Percentiles rank a stretch among this genome's conserved stretches.
Conservation (phyloP, 92 coral and sea anemone genomes). For the Porites lobata region DNA sequence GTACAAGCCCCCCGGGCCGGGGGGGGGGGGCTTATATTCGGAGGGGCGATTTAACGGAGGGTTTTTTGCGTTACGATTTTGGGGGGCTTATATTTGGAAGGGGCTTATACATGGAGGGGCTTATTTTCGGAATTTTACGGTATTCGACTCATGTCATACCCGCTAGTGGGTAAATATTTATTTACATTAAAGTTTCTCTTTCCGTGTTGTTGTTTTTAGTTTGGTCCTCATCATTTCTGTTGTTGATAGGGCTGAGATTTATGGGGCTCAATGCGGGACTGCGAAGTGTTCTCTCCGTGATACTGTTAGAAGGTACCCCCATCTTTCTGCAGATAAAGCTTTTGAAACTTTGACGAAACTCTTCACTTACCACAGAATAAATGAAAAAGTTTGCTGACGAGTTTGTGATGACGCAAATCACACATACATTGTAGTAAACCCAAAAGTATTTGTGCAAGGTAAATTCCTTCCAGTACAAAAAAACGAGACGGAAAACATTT, state of each 20-base stretch:
- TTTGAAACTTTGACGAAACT: constrained; percentile 65
- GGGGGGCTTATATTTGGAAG: no score
- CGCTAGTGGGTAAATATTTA: no score
- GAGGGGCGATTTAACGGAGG: no score
- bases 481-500: constrained; percentile 45
- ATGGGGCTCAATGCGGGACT: constrained; percentile 20
- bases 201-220: not conserved
- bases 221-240: constrained; percentile 12
- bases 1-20: no score
- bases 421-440: constrained; percentile 62
- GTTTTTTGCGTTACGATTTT: no score
- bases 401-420: constrained; percentile 62
- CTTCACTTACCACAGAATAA: constrained; percentile 72
- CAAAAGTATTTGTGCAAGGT: constrained; percentile 43
- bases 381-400: constrained; percentile 74
- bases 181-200: not conserved
- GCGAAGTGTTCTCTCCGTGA: constrained; percentile 37
- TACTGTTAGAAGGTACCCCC: not conserved
- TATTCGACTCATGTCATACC: no score
- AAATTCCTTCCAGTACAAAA: constrained; percentile 50
- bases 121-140: no score
- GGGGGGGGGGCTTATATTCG: no score
- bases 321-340: not conserved
- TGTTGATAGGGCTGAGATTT: not conserved
- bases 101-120: no score